Percentiles rank a stretch among this genome's conserved stretches.
Conservation (phyloP, 2,888 invertebrate genomes). For the Byasa hedistus region DNA sequence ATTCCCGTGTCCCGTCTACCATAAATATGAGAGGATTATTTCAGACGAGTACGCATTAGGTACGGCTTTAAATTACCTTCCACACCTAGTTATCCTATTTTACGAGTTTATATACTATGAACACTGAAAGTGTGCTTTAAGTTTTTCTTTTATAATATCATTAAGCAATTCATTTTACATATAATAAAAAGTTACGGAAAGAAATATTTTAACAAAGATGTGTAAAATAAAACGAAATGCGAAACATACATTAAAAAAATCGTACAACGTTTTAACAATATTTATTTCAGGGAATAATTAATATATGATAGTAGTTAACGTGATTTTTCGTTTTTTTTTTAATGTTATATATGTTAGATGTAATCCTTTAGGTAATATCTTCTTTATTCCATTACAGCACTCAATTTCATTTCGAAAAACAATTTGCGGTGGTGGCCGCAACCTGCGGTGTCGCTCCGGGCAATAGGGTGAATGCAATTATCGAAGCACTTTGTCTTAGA, state of each 20-base stretch:
- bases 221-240: too few relatives aligned
- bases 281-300: too few relatives aligned
- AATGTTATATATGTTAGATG: not conserved
- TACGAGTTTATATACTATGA: not conserved
- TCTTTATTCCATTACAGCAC: constrained; percentile 17
- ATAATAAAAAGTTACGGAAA: too few relatives aligned
- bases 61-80: too few relatives aligned
- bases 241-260: not conserved
- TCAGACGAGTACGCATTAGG: too few relatives aligned
- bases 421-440: constrained; percentile 34
- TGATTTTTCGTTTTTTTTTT: not conserved
- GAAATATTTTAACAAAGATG: too few relatives aligned
- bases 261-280: not conserved
- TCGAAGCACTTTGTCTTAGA: constrained; percentile 50
- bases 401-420: constrained; percentile 32
- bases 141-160: not conserved
- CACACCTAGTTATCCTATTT: too few relatives aligned
- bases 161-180: not conserved
- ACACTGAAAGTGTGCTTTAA: not conserved
- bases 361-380: not conserved
- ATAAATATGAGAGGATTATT: too few relatives aligned
- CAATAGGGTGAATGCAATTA: constrained; percentile 58
- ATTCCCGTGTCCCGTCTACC: too few relatives aligned
- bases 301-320: too few relatives aligned
- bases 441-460: constrained; percentile 37